These are phyloP conservation scores for Carcharodon carcharias DNA, from an alignment of 2,797 vertebrate genomes.

Conservation along the genomic window DNA sequence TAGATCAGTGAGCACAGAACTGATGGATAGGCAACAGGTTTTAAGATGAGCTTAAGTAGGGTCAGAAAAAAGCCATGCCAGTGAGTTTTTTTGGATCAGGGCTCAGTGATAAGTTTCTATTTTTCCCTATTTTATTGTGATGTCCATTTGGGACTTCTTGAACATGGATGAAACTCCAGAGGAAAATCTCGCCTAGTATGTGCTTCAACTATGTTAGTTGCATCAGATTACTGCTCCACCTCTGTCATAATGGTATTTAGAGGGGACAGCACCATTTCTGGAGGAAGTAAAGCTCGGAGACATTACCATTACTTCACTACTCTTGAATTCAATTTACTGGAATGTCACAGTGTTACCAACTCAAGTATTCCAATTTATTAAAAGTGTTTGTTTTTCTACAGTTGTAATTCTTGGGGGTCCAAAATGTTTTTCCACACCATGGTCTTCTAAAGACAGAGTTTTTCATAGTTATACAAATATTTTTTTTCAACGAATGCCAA, in stretches of 20 bases:
- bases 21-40: background rate
- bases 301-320: background rate
- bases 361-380: background rate
- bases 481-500: background rate
- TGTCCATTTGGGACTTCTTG: background rate
- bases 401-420: background rate
- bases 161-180: background rate
- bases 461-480: too few relatives aligned
- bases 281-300: background rate
- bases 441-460: background rate
- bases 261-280: background rate
- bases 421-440: background rate
- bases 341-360: background rate
- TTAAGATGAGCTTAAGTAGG: background rate
- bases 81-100: background rate
- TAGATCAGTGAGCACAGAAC: background rate
- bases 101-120: background rate
- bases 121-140: background rate
- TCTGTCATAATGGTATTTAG: background rate
- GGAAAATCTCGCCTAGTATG: background rate
- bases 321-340: background rate
- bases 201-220: background rate
- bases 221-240: background rate
- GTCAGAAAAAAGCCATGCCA: background rate
- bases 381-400: background rate